Evolutionary conservation across 2,797 vertebrate genomes (phyloP), one percentile per base, ranked within the genome.

Genomic region (Apodemus agrarius): DNA sequence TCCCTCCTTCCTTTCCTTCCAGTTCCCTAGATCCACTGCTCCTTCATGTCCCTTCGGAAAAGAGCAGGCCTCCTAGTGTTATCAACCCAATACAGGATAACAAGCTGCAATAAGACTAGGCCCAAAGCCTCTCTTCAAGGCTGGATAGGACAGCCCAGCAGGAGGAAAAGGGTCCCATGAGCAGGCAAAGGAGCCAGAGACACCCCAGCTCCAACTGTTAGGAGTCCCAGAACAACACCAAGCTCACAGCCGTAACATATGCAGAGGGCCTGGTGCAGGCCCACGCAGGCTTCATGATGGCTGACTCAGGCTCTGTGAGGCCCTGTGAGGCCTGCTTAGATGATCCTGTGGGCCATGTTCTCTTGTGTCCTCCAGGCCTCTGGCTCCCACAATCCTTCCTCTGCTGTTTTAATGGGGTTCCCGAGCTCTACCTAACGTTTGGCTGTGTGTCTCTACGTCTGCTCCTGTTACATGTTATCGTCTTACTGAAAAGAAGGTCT

Each of bases 391-490:
- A 84, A 6, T 46, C 10, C 10, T 49, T 22, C 14, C 40, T 49
- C 17, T 2, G 5, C 61, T 4, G 1, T 5, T 63, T 31, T 43
- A 5, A 1, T 49, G 61, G 10, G 0, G 40, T 34, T 65, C 40
- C 10, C 0, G 2, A 49, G 63, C 40, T 65, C 29, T 34, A 12
- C 61, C 82, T 49, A 65, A 49, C n/a, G n/a, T n/a, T n/a, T n/a
- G n/a, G n/a, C n/a, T n/a, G 0, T 46, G 17, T 1, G 29, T 84
- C 26, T 83, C 59, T 63, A 9, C 17, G 21, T 46, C 82, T 67
- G 61, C 6, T 67, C 6, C 19, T 11, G n/a, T 72, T 21, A 86
- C 2, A 52, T 3, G 0, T n/a, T n/a, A 19, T 19, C 37, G 0
- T 29, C 3, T 29, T 72, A 9, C 34, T 29, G 8, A 52, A 52